phyloP scores from a whole-genome alignment of 2,888 invertebrate genomes.

The Ochropleura leucogaster region DNA sequence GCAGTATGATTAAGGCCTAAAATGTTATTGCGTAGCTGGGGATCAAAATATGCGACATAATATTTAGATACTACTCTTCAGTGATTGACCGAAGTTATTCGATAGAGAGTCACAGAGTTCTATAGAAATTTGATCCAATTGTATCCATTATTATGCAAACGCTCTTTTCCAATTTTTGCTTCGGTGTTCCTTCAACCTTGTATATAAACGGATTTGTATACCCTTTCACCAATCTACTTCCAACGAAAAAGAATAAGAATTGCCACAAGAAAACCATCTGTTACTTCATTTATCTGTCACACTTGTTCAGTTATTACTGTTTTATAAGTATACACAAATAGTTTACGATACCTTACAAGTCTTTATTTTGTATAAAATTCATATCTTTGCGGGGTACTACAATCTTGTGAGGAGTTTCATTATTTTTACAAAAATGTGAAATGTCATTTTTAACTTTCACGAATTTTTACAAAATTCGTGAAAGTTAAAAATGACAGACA shows the following conservation, averaged over 20 bases:
- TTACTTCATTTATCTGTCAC: not conserved
- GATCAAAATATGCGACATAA: slow-evolving; percentile 54
- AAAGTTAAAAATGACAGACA: not conserved
- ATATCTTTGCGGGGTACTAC: not conserved
- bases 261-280: not conserved
- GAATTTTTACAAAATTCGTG: no score
- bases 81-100: not conserved
- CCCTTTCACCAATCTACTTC: no score
- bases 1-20: no score
- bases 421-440: slow-evolving; percentile 5
- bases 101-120: not conserved
- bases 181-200: no score
- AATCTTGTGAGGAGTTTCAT: not conserved
- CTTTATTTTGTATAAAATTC: not conserved
- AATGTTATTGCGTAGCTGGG: slow-evolving; percentile 18
- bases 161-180: no score
- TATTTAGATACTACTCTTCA: slow-evolving; percentile 1
- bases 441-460: no score
- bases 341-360: slow-evolving; percentile 25
- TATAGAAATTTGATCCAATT: not conserved
- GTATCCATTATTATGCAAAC: not conserved
- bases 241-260: no score
- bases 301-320: not conserved
- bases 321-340: not conserved
- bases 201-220: no score